Evolutionary conservation across 2,113 vertebrate genomes (phyloP), one percentile per base, ranked within the genome.

Genomic region (Siphamia tubifer): DNA sequence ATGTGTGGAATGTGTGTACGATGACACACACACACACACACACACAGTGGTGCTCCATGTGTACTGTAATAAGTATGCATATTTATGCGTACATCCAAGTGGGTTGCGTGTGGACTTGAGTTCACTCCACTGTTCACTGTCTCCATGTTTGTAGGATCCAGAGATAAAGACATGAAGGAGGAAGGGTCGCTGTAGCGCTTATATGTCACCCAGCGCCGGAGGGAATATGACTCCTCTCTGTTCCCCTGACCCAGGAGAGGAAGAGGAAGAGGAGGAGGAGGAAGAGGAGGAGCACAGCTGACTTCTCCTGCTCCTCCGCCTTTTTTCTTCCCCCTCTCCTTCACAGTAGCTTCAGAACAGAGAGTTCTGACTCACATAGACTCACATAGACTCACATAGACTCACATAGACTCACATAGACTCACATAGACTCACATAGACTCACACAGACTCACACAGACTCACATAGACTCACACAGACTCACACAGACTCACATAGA

Each of bases 121-220:
- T 74, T 67, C 76, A 39, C 57, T 74, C 2, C 20, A 48, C 45
- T 51, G 70, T 8, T 12, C 47, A 4, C 42, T 7, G 38, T 30
- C 24, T 77, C 49, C 24, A 3, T 61, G 79, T 72, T 53, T 63
- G 68, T 80, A n/a, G 77, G 60, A 16, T 70, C 38, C 60, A 10
- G 54, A 71, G 52, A 81, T 81, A 40, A 74, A 79, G 77, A 81
- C 74, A 56, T 49, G 76, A 30, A 71, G 79, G 64, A 77, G 54
- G 61, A 79, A 36, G 51, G 45, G 73, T 47, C 44, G 28, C 57
- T 16, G 56, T 7, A 47, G 62, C 52, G 61, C 87, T 71, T 88
- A 83, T 86, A 87, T 89, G 85, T 89, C 86, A 87, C 61, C 62
- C 72, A 47, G 79, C 43, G 68, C 86, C 45, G 21, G 66, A 67